Evolutionary conservation across 2,113 vertebrate species (phyloP).

Genomic region (Cyprinodon tularosa): DNA sequence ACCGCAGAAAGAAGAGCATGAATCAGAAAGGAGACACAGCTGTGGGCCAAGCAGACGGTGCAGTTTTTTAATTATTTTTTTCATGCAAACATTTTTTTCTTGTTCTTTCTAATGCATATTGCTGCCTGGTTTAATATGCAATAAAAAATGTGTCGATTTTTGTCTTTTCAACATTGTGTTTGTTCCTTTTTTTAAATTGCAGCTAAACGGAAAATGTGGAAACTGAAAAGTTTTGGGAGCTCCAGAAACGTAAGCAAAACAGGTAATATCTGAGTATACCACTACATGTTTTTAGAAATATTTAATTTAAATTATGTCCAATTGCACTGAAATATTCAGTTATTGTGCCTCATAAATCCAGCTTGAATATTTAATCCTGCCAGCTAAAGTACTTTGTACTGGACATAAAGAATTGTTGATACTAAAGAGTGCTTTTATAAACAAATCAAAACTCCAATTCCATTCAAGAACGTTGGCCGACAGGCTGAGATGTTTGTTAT

Average conservation of each 20-base stretch:
- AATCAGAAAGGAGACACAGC: conserved; percentile 89
- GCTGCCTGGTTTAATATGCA: background rate
- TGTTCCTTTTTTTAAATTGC: conserved; percentile 60
- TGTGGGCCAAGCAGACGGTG: conserved; percentile 89
- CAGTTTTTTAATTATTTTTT: conserved; percentile 30
- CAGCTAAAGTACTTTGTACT: background rate
- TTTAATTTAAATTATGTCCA: background rate
- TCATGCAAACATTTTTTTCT: background rate
- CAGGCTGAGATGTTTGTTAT: background rate
- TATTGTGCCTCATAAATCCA: background rate
- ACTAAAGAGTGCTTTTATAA: background rate
- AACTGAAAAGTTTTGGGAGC: conserved; percentile 98
- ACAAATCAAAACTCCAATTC: too few relatives aligned
- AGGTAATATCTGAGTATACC: conserved; percentile 81
- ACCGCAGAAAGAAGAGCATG: conserved; percentile 88
- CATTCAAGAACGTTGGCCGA: background rate
- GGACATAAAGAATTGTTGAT: background rate
- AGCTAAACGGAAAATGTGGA: conserved; percentile 99
- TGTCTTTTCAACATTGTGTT: conserved; percentile 28
- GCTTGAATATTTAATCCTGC: background rate
- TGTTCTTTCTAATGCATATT: background rate
- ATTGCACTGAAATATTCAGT: background rate
- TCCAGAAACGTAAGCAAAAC: conserved; percentile 98
- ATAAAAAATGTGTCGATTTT: background rate
- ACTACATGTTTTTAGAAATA: background rate